Evolutionary conservation across 2,113 vertebrate species (phyloP), one percentile per base, ranked within the genome.

Genomic region (Falco punctatus): DNA sequence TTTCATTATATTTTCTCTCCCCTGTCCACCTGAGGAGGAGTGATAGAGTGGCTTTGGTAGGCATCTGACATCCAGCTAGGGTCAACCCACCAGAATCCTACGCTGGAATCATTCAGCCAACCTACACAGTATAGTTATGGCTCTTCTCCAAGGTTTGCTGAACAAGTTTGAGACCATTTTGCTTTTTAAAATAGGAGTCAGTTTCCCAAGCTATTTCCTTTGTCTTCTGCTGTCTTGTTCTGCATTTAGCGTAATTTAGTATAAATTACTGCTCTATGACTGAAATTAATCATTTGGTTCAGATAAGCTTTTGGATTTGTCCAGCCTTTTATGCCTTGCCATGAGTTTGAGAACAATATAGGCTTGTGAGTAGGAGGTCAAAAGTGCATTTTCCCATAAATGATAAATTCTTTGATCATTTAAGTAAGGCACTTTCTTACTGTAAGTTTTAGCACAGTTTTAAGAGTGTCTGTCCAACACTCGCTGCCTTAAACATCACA

Each of bases 31-130:
- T 79, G 61, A 70, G 59, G 21, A 14, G 18, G 22, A 54, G 12
- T 30, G 19, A 48, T n/a, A 79, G 27, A 79, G 21, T 0, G n/a
- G 12, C 14, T 79, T 69, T 49, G 0, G 0, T 44, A 30, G 26
- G 6, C 38, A 44, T 20, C 21, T 30, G 23, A 1, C 5, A 4
- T 79, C 51, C 38, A 59, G 30, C 3, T 8, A 59, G 15, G 3
- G 15, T 54, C 42, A 86, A 66, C 26, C 5, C 3, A 10, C 16
- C 38, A 9, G 19, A 33, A 13, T 54, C 5, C 9, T 30, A 12
- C 4, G 48, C 9, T 23, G 17, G 27, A 86, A 81, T n/a, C 21
- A 35, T 52, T 28, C 40, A 62, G 11, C 24, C 40, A 71, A 30
- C 7, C 15, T 80, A 51, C 7, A 33, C 5, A 33, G 28, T 67